Evolutionary conservation across 2,113 vertebrate genomes (phyloP).

Genomic region (Grammomys dolichurus): DNA sequence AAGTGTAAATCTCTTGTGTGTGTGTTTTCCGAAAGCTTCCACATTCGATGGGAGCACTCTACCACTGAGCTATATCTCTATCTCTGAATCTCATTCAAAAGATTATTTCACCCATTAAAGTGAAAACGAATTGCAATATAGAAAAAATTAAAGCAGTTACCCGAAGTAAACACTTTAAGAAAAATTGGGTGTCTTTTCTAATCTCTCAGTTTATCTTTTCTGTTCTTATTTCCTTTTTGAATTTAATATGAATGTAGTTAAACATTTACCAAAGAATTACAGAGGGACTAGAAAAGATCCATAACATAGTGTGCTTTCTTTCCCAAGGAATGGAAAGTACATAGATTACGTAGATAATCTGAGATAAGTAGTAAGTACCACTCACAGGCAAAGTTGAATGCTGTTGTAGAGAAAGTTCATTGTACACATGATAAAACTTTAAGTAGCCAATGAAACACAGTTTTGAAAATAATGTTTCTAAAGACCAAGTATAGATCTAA

Average conservation of each 20-base stretch:
- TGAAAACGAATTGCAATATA: slow-evolving; percentile 20
- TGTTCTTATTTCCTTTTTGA: slow-evolving; percentile 1
- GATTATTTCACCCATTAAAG: neutral
- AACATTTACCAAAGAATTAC: slow-evolving; percentile 7
- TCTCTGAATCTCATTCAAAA: neutral
- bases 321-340: neutral
- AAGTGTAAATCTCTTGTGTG: neutral
- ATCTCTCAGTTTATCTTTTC: neutral
- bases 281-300: neutral
- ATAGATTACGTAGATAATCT: neutral
- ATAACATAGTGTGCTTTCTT: neutral
- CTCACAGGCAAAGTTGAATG: neutral
- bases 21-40: neutral
- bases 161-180: neutral
- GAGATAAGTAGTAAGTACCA: neutral
- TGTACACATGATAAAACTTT: neutral
- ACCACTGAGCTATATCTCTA: neutral
- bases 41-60: neutral
- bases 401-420: neutral
- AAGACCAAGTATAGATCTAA: neutral
- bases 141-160: neutral
- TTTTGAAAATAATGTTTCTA: neutral
- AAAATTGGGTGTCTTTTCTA: neutral
- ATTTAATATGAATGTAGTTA: slow-evolving; percentile 29
- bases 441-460: neutral